Conservation (phyloP, 1,140 invertebrate genomes). For the Cherax quadricarinatus region DNA sequence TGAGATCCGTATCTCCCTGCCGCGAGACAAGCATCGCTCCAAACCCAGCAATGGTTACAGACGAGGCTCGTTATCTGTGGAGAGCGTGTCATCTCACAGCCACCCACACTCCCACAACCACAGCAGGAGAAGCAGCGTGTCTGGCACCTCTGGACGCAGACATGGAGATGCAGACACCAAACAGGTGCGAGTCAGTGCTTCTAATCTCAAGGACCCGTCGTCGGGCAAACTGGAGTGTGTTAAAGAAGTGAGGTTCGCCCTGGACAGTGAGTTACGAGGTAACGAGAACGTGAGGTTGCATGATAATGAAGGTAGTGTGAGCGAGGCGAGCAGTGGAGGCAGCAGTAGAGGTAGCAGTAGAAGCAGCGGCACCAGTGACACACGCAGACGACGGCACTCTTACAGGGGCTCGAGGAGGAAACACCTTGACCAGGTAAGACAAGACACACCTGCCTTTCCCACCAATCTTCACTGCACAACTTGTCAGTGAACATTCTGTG, state of each 20-base stretch:
- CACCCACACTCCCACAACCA: background rate
- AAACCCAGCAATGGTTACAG: background rate
- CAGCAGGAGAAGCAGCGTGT: background rate
- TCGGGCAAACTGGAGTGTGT: background rate
- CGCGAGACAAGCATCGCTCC: conserved; percentile 43
- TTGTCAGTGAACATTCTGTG: too few relatives aligned
- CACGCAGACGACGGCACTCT: background rate
- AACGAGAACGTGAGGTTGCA: background rate
- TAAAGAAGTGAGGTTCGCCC: conserved; percentile 32
- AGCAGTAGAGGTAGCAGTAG: conserved; percentile 12
- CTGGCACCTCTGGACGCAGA: background rate
- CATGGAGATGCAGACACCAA: background rate
- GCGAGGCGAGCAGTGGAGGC: background rate
- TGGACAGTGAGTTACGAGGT: background rate
- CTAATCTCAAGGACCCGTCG: background rate
- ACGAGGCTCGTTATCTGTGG: background rate
- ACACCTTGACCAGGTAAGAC: background rate
- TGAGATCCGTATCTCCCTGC: conserved; percentile 49
- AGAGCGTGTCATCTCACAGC: background rate
- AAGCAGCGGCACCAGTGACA: background rate
- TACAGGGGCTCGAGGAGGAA: background rate
- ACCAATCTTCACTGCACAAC: too few relatives aligned
- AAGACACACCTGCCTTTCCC: too few relatives aligned
- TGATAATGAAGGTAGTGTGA: conserved; percentile 2
- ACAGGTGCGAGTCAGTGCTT: background rate